These are phyloP conservation scores for Trichopria drosophilae DNA, from an alignment of 2,888 invertebrate species.

Conservation along the genomic window DNA sequence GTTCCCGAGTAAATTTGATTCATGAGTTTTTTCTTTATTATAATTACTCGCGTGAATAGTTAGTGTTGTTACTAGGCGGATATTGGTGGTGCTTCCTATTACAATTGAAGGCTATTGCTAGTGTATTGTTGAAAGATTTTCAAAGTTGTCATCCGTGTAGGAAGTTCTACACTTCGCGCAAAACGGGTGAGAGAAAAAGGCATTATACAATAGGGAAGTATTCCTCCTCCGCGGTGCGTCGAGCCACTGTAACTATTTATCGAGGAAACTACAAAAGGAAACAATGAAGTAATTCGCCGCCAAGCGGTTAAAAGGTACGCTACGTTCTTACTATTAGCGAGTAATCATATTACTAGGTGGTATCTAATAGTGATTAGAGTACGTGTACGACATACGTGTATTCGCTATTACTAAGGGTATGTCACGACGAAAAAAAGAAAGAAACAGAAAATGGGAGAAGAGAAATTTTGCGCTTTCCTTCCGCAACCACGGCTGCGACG, in stretches of 20 bases:
- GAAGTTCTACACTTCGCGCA: slow-evolving; percentile 6
- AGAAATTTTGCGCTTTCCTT: slow-evolving; percentile 31
- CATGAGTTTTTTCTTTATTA: no score
- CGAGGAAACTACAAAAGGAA: slow-evolving; percentile 21
- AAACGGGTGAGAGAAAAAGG: neutral
- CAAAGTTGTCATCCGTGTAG: no score
- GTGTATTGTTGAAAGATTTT: no score
- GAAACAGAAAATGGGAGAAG: slow-evolving; percentile 17
- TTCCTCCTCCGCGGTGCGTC: slow-evolving; percentile 32
- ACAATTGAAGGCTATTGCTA: no score
- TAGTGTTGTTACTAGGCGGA: no score
- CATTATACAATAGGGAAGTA: slow-evolving; percentile 28
- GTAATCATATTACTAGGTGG: slow-evolving; percentile 23
- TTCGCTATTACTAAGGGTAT: slow-evolving; percentile 33
- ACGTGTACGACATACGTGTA: slow-evolving; percentile 22
- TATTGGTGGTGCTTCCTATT: no score
- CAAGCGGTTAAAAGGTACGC: slow-evolving; percentile 33
- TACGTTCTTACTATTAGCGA: slow-evolving; percentile 42
- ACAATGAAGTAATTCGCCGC: slow-evolving; percentile 34
- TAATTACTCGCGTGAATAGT: no score
- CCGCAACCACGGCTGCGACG: slow-evolving; percentile 32
- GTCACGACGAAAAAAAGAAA: slow-evolving; percentile 31
- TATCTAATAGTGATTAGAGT: slow-evolving; percentile 1
- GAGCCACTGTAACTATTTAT: no score
- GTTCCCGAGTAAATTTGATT: no score